Evolutionary conservation across 1,140 invertebrate genomes (phyloP), one percentile per base, ranked within the genome.

Genomic region (Microvelia longipes): DNA sequence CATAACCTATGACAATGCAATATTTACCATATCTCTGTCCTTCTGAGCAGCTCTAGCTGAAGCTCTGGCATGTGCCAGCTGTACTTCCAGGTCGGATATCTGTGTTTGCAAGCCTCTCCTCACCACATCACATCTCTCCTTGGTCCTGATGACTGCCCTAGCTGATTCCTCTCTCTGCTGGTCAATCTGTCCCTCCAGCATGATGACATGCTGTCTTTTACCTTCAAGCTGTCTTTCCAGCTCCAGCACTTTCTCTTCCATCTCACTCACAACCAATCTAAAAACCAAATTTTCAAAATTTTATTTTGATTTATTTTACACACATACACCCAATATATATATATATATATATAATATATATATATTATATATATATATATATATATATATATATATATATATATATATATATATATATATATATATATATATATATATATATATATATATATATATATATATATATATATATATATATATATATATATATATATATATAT

Each of bases 131-230:
- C 84, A 85, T 50, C 87, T 81, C 66, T 88, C 87, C 70, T 88
- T 88, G 13, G 84, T 84, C 19, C 87, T 80, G 1, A 84, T 82
- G 0, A 91, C 82, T 71, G 89, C 88, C 65, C 88, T 80, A 0
- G 88, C 87, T 0, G 87, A 87, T 73, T 90, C 88, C 67, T 89
- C 86, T 1, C 88, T 78, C 11, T 88, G 80, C 28, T 83, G 83
- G 69, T 90, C 88, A 61, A 90, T 76, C 75, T 88, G 86, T 0
- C 85, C 83, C 19, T 83, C 83, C 0, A 90, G 77, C 73, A 87
- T 85, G 2, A 79, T 76, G 27, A 82, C 79, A 73, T 85, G 83
- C 69, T 85, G 83, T 74, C 82, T 77, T 77, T 83, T 84, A 74
- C 82, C 81, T 69, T 84, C 80, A 2, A 81, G 74, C 2, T 80